Percentiles rank a stretch among this genome's conserved stretches.
Evolutionary conservation across 2,797 vertebrate genomes (phyloP).

Genomic region (Microhierax caerulescens): DNA sequence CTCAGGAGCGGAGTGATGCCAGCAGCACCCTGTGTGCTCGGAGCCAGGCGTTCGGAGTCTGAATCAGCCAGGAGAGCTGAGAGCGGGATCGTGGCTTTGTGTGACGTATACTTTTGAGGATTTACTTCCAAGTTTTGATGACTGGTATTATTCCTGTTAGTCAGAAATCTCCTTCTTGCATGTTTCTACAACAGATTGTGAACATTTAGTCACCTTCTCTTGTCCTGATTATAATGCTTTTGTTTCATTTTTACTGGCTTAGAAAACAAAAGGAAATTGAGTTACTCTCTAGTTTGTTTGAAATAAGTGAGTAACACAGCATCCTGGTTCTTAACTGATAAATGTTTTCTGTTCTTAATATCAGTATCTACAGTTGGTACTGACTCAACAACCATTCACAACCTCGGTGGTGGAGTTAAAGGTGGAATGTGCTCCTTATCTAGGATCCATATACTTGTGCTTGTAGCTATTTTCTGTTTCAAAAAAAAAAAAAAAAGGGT

Average conservation of each 20-base stretch:
- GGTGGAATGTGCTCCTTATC: background rate
- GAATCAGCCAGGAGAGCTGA: background rate
- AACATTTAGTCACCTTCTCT: background rate
- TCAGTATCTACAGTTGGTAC: background rate
- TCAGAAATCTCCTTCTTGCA: background rate
- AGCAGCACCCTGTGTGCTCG: background rate
- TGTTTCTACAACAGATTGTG: fast-evolving
- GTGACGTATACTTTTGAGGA: fast-evolving
- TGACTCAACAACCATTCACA: background rate
- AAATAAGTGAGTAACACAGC: background rate
- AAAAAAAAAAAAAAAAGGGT: background rate
- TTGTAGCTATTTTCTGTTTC: background rate
- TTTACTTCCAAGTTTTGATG: background rate
- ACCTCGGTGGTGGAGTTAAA: background rate
- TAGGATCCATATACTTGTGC: background rate
- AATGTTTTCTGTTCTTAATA: background rate
- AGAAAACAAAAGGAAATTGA: background rate
- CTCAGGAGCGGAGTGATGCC: background rate
- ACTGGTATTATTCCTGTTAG: background rate
- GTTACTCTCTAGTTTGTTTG: background rate
- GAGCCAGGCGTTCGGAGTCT: background rate
- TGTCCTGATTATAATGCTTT: background rate
- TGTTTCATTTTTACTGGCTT: background rate
- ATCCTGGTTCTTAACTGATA: background rate
- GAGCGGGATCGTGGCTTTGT: background rate